Evolutionary conservation across 2,797 vertebrate species (phyloP).

Genomic region (Sebastes oblongus): DNA sequence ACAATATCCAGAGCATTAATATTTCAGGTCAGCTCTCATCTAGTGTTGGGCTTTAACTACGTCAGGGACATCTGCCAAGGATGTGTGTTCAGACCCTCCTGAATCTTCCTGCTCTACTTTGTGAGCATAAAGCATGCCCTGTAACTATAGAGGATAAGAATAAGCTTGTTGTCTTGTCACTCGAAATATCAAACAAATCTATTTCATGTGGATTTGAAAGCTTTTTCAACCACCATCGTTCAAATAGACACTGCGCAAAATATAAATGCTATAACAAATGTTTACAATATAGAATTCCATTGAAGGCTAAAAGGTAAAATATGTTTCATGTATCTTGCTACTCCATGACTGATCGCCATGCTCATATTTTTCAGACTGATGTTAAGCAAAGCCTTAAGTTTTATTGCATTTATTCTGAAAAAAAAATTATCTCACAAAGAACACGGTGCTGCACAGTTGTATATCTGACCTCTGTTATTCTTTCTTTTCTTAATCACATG

Average conservation of each 20-base stretch:
- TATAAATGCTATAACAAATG: neutral
- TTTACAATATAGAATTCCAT: neutral
- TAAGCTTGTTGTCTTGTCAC: neutral
- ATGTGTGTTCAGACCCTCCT: neutral
- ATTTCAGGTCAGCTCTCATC: neutral
- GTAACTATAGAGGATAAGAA: neutral
- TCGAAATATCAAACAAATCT: neutral
- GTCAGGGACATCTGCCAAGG: conserved; percentile 1
- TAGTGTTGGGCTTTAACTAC: neutral
- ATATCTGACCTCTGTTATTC: conserved; percentile 42
- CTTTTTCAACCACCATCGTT: neutral
- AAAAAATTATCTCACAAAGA: neutral
- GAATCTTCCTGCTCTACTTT: neutral
- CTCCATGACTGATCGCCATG: neutral
- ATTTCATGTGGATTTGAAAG: neutral
- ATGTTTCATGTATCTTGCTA: neutral
- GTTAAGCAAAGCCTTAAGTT: neutral
- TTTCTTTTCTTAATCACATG: conserved; percentile 38
- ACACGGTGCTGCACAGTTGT: neutral
- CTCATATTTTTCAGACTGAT: neutral
- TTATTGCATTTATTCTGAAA: neutral
- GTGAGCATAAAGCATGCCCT: neutral
- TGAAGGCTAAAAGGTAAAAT: neutral
- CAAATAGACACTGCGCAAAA: neutral
- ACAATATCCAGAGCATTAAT: conserved; percentile 11